Evolutionary conservation across 2,888 invertebrate species (phyloP).

Genomic region (Hemicrepidius hirtus): DNA sequence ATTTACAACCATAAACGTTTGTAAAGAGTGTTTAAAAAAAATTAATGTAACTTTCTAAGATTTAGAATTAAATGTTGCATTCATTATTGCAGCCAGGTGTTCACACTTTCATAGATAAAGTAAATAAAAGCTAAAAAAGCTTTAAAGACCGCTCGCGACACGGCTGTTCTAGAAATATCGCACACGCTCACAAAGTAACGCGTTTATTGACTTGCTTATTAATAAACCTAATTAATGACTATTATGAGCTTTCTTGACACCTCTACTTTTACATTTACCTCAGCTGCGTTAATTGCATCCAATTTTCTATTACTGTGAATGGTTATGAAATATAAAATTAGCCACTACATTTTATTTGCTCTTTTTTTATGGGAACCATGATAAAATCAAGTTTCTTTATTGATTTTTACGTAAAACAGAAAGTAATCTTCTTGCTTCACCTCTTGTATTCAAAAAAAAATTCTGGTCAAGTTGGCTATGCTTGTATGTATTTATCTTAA

Average conservation of each 20-base stretch:
- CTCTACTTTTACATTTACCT: constrained; percentile 28
- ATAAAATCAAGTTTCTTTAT: too few species aligned
- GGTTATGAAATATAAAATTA: constrained; percentile 14
- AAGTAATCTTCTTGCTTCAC: too few species aligned
- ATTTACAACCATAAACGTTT: background rate
- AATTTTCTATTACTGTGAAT: background rate
- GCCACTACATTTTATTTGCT: too few species aligned
- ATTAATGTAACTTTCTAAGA: background rate
- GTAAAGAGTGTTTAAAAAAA: background rate
- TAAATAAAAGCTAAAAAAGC: constrained; percentile 31
- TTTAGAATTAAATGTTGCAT: background rate
- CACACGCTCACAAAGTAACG: constrained; percentile 52
- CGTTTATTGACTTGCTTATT: constrained; percentile 59
- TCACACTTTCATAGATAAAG: constrained; percentile 32
- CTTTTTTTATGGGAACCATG: too few species aligned
- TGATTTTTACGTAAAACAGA: too few species aligned
- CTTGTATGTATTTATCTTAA: too few species aligned
- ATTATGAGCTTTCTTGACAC: constrained; percentile 49
- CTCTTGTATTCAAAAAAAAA: too few species aligned
- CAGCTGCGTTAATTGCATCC: constrained; percentile 8
- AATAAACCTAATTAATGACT: constrained; percentile 57
- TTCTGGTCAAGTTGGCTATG: too few species aligned
- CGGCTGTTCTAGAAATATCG: constrained; percentile 56
- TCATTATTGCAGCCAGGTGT: constrained; percentile 37
- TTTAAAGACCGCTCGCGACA: constrained; percentile 29